phyloP scores from a whole-genome alignment of 2,888 invertebrate species.

The Lordiphosa fenestrarum region DNA sequence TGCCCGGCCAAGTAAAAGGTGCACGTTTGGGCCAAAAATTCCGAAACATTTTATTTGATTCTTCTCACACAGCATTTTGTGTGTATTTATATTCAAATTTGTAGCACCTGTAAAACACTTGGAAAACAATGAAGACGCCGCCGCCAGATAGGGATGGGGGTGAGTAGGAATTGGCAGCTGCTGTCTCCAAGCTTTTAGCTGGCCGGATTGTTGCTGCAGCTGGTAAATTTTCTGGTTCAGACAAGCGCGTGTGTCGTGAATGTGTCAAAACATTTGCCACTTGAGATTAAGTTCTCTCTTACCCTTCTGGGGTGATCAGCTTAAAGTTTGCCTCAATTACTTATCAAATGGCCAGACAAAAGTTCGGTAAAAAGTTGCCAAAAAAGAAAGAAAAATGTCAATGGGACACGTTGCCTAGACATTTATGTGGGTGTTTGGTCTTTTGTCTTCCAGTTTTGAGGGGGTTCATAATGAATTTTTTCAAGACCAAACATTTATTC shows the following conservation, averaged over 20 bases:
- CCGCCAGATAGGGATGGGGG: slow-evolving; percentile 3
- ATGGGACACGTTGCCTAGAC: slow-evolving; percentile 12
- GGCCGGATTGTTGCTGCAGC: slow-evolving; percentile 26
- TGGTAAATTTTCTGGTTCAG: slow-evolving; percentile 40
- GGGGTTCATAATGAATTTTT: no score
- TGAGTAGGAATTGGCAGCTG: slow-evolving; percentile 35
- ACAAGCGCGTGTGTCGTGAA: slow-evolving; percentile 54
- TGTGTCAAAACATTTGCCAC: slow-evolving; percentile 56
- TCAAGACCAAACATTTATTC: no score
- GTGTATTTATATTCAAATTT: slow-evolving; percentile 69
- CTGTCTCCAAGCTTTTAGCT: slow-evolving; percentile 25
- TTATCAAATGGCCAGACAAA: slow-evolving; percentile 53
- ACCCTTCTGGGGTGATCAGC: slow-evolving; percentile 29
- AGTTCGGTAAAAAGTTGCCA: no score
- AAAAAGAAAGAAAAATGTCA: slow-evolving; percentile 8
- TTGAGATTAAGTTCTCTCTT: slow-evolving; percentile 39
- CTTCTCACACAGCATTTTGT: slow-evolving; percentile 58
- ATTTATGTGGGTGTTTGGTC: slow-evolving; percentile 1
- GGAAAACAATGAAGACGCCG: slow-evolving; percentile 64
- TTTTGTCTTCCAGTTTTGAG: no score
- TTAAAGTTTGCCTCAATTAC: slow-evolving; percentile 47
- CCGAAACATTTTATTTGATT: slow-evolving; percentile 68
- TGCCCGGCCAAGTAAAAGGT: slow-evolving; percentile 29
- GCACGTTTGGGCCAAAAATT: slow-evolving; percentile 38
- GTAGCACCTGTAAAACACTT: slow-evolving; percentile 71